These are phyloP conservation scores for Drosophila paramelanica DNA, from an alignment of 2,888 invertebrate species.

Conservation along the genomic window DNA sequence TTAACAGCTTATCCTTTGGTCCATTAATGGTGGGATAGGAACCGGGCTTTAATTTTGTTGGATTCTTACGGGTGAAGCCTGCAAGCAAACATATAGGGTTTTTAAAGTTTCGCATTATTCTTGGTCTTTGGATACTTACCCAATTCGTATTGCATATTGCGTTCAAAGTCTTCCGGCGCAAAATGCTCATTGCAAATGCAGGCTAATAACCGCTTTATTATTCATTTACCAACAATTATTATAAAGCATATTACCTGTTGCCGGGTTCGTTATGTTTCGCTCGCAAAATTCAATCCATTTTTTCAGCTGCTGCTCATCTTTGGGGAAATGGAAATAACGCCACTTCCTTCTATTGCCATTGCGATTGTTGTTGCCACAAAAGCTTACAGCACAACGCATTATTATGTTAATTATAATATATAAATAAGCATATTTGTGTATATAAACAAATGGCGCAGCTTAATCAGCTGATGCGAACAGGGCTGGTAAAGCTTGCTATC, in stretches of 20 bases:
- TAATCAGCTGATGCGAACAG: conserved; percentile 33
- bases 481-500: conserved; percentile 28
- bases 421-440: not conserved
- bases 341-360: conserved; percentile 42
- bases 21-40: conserved; percentile 43
- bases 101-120: not conserved
- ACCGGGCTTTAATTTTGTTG: conserved; percentile 55
- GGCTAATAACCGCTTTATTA: conserved; percentile 22
- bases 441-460: conserved; percentile 27
- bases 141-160: conserved; percentile 65
- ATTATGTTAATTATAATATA: conserved; percentile 7
- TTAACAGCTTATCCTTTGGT: conserved; percentile 7
- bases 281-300: conserved; percentile 63
- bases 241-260: conserved; percentile 40
- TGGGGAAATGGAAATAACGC: conserved; percentile 63
- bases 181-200: conserved; percentile 66
- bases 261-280: conserved; percentile 40
- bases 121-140: conserved; percentile 21
- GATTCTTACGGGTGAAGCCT: conserved; percentile 59
- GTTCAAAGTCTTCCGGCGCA: conserved; percentile 52
- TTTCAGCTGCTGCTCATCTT: conserved; percentile 30
- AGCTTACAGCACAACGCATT: conserved; percentile 63
- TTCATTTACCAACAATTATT: not conserved
- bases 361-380: conserved; percentile 63
- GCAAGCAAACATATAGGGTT: not conserved